phyloP scores from a whole-genome alignment of 2,888 invertebrate species.

The Thelaira solivaga region DNA sequence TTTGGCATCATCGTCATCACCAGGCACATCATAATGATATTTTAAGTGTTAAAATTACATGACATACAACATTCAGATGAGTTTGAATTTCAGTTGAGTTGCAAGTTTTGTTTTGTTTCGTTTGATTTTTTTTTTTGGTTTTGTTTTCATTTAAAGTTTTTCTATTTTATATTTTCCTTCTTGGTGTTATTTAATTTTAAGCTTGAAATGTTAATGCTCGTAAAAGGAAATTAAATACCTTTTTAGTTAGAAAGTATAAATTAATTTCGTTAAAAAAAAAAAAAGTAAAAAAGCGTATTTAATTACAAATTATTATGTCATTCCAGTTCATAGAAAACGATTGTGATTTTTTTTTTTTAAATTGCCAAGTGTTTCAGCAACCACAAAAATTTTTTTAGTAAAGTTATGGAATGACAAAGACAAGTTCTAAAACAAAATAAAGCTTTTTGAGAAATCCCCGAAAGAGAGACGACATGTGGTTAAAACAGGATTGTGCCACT shows the following conservation, averaged over 20 bases:
- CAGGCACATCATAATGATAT: conserved; percentile 35
- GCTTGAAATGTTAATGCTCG: conserved; percentile 3
- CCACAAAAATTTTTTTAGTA: too few species aligned
- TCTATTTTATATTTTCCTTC: conserved; percentile 18
- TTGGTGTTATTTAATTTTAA: conserved; percentile 4
- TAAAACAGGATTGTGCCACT: too few species aligned
- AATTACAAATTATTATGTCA: not conserved
- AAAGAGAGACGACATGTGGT: too few species aligned
- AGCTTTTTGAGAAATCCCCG: too few species aligned
- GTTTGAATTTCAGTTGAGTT: conserved; percentile 39
- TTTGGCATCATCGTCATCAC: not conserved
- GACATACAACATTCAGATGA: conserved; percentile 55
- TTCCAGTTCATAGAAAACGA: not conserved
- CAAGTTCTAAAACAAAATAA: too few species aligned
- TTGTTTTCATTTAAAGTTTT: not conserved
- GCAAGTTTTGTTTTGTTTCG: conserved; percentile 1
- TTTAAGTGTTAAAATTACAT: conserved; percentile 60
- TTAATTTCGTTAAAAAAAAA: not conserved
- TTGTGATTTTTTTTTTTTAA: not conserved
- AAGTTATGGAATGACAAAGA: too few species aligned
- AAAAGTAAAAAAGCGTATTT: conserved; percentile 23
- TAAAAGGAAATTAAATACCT: conserved; percentile 42
- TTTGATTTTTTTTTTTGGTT: not conserved
- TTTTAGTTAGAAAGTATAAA: conserved; percentile 21
- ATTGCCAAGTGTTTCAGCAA: too few species aligned